Base-by-base conservation (phyloP, 2,797 vertebrate species). In the Hippocampus kuda region DNA sequence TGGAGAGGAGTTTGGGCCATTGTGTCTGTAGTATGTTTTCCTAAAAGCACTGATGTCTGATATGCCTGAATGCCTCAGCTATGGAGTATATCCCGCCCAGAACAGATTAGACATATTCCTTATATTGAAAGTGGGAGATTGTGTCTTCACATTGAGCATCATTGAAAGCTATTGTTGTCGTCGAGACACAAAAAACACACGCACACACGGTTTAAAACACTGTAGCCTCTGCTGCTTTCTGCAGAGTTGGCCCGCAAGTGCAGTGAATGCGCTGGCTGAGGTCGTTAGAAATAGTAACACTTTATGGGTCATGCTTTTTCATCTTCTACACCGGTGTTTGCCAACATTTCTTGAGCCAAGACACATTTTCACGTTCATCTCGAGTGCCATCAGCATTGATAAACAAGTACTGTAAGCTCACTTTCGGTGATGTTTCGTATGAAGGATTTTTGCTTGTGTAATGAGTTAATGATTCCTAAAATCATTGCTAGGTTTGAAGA, bases 1-100 rank as follows among this genome's bases (percentile, higher is more conserved):
- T 77, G 13, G 83, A 92, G 89, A 86, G 89, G 88, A 72, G 78
- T 57, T 72, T 86, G 86, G 89, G 92, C 91, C 92, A 89, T 93
- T 92, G 88, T 84, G 65, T 75, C 73, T 86, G 86, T 87, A 87
- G 83, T 87, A 81, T 88, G 92, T 94, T 93, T 93, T 92, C 89
- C 90, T 93, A 88, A 93, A 95, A 91, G 94, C 97, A 99, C 97
- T 98, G 97, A 97, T 93, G 89, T 91, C 89, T 90, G 89, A 88
- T 91, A 85, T 86, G 79, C 88, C 81, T 82, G 80, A 83, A 88
- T 82, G 83, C 77, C 73, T 84, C 81, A 71, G 79, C 83, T 88
- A 75, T 83, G 84, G 77, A 78, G 76, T 69, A 82, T 79, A 71
- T 38, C 65, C 77, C 77, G 20, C 63, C 41, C 44, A 20, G 13